Evolutionary conservation across 2,113 vertebrate genomes (phyloP), one percentile per base, ranked within the genome.

Genomic region (Haemorhous mexicanus): DNA sequence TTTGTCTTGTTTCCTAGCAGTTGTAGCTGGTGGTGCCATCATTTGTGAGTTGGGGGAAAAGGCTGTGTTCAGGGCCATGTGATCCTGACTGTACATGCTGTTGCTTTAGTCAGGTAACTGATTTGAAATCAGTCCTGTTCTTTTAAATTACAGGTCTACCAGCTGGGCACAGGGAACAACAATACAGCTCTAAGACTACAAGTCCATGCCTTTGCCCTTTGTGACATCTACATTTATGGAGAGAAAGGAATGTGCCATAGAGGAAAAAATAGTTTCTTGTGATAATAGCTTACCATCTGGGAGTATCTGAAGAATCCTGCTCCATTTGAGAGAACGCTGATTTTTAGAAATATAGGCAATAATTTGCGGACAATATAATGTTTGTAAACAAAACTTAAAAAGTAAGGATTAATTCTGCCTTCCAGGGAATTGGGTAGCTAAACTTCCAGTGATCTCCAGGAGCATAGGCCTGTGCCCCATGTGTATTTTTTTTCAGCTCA

Each of bases 61-160:
- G 12, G 30, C 24, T 0, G 0, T 21, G 16, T 22, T 11, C 7
- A 2, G 35, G 43, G 24, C 44, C 72, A 39, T 27, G 59, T 80
- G 55, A 86, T 88, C 61, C 23, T 5, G 15, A 69, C 23, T 17
- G 5, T 33, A 22, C 16, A 22, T 53, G 46, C 20, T 82, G 32
- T 56, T 84, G 10, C 14, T 91, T 70, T 59, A 32, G 32, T 26
- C 37, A 66, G 28, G 28, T 69, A 84, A 69, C 59, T 46, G 39
- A 15, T 68, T 43, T 89, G 23, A 87, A 74, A 39, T 37, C 6
- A 6, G 50, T 82, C 56, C 44, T 76, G n/a, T 9, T 67, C n/a
- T 91, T 69, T 67, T 35, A 64, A 77, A 56, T 44, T 53, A 75
- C 11, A 73, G 24, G 26, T 76, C 50, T 79, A 23, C 58, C 44